Evolutionary conservation across 2,113 vertebrate species (phyloP).

Genomic region (Alosa alosa): DNA sequence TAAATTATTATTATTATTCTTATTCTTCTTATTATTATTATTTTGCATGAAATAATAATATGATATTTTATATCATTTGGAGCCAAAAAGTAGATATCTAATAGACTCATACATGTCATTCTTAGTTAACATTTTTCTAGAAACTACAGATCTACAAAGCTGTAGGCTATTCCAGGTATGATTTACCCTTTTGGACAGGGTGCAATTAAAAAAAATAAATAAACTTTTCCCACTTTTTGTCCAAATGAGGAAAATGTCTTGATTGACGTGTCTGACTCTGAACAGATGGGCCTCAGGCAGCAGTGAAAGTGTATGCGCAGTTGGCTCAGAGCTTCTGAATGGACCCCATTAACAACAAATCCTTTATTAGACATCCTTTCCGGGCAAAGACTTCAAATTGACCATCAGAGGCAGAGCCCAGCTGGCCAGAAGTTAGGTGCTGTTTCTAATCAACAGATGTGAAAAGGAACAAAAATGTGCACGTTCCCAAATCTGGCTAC

Average conservation of each 20-base stretch:
- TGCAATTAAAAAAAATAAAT: background rate
- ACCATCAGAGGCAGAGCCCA: constrained; percentile 53
- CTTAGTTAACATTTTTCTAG: background rate
- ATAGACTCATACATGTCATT: too few species aligned
- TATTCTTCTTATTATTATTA: too few species aligned
- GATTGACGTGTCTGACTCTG: too few species aligned
- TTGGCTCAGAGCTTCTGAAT: constrained; percentile 44
- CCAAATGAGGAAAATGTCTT: constrained; percentile 5
- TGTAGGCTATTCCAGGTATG: background rate
- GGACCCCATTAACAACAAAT: constrained; percentile 46
- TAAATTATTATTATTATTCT: too few species aligned
- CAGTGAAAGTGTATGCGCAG: constrained; percentile 19
- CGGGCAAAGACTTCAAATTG: constrained; percentile 57
- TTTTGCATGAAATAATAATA: too few species aligned
- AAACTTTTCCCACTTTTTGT: background rate
- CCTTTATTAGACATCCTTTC: constrained; percentile 48
- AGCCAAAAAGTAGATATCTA: too few species aligned
- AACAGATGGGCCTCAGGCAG: background rate
- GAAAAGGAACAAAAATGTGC: background rate
- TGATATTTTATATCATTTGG: too few species aligned
- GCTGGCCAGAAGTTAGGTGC: constrained; percentile 24
- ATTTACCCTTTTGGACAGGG: background rate
- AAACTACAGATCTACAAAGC: background rate
- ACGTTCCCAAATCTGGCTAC: background rate
- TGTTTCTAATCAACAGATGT: constrained; percentile 7